Evolutionary conservation across 2,797 vertebrate genomes (phyloP), one percentile per base, ranked within the genome.

Genomic region (Falco rusticolus): DNA sequence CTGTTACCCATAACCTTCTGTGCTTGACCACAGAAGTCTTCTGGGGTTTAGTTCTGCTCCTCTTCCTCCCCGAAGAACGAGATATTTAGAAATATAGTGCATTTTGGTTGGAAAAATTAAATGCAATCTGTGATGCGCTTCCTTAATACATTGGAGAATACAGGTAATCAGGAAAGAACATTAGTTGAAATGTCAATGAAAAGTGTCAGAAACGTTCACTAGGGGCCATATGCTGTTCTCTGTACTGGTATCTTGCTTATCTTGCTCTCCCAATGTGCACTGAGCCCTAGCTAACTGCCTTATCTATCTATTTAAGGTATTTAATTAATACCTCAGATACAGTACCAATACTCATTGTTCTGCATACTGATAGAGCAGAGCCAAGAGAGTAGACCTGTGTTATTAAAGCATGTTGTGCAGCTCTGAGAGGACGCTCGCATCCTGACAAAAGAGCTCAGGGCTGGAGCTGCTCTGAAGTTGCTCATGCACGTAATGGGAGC

Each of bases 251-350:
- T 56, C 51, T 93, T 70, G 3, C 22, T 82, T 77, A 70, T 56
- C 51, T 93, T 70, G 3, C 22, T 82, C 84, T 86, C 39, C 59
- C 19, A 51, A 9, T 19, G 3, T 41, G 43, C 25, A n/a, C 45
- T 45, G 77, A 93, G 90, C 89, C 72, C 69, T 71, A 50, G 88
- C 45, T 87, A 81, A 94, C 66, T 48, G 61, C 53, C 59, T 93
- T 96, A 84, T 94, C 92, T 91, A 24, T 59, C 77, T 90, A 25
- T 71, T 93, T 82, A 94, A 95, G 68, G 66, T 82, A 90, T 84
- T 94, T 94, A 95, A 93, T 93, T 92, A 96, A 66, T 64, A 70
- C 47, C 54, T 72, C 61, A 37, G 96, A 48, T 79, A 74, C 1
- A 63, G 59, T 45, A 47, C 29, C 74, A 72, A 41, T 89, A 37